phyloP scores from a whole-genome alignment of 2,797 vertebrate genomes.

The Phalloptychus januarius region DNA sequence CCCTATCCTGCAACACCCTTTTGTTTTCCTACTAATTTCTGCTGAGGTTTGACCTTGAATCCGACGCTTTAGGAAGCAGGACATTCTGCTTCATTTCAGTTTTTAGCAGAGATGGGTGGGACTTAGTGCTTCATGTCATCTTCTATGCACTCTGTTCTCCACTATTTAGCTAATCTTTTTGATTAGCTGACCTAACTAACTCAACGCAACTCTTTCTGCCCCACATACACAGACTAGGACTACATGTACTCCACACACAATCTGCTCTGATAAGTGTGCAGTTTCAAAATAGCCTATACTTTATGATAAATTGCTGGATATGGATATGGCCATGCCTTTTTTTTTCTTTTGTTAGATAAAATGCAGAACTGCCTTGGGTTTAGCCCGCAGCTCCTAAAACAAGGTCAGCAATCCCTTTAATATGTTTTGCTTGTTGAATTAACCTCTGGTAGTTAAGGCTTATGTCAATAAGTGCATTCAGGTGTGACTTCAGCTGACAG shows the following conservation, averaged over 20 bases:
- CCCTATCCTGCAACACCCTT: not conserved
- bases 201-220: not conserved
- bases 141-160: not conserved
- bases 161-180: not conserved
- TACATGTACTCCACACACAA: not conserved
- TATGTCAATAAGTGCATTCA: constrained; percentile 9
- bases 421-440: constrained; percentile 12
- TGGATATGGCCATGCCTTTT: not conserved
- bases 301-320: not conserved
- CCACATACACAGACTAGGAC: not conserved
- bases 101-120: not conserved
- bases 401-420: constrained; percentile 9
- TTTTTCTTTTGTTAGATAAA: not conserved
- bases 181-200: constrained; percentile 5
- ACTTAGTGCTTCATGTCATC: not conserved
- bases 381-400: constrained; percentile 4
- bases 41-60: not conserved
- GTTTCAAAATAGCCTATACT: not conserved
- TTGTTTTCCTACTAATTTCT: not conserved
- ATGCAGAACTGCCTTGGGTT: not conserved
- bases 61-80: not conserved
- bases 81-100: no score
- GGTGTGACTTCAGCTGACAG: constrained; percentile 8
- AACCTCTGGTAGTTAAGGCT: constrained; percentile 13
- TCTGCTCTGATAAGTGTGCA: not conserved